A percentile compares a stretch with the other conserved stretches of the same genome.
phyloP scores from a whole-genome alignment of 2,888 invertebrate genomes.

The Cecidostiba fungosa region DNA sequence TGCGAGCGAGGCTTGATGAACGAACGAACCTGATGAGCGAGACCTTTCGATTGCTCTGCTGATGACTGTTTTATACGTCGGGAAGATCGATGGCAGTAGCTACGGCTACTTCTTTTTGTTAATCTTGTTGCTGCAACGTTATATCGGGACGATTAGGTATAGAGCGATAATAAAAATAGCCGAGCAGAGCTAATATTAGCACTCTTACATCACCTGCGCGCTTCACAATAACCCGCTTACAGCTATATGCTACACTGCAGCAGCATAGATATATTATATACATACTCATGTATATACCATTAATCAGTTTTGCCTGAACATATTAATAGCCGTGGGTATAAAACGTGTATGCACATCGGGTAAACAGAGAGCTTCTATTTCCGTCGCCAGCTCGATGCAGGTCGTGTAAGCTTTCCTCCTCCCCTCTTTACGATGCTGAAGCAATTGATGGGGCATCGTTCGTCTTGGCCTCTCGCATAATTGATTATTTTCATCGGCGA shows the following conservation, averaged over 20 bases:
- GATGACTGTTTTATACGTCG: not conserved
- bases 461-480: conserved; percentile 57
- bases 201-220: not conserved
- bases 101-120: not conserved
- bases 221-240: not conserved
- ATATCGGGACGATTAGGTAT: not conserved
- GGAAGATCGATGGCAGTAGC: not conserved
- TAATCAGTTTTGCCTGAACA: conserved; percentile 14
- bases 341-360: not conserved
- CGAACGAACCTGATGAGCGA: not conserved
- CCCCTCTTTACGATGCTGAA: not conserved
- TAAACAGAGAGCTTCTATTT: conserved; percentile 27
- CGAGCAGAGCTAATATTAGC: not conserved
- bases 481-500: conserved; percentile 60
- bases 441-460: conserved; percentile 54
- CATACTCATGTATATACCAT: not conserved
- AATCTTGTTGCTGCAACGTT: not conserved
- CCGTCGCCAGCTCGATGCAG: not conserved
- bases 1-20: not conserved
- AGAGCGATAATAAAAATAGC: not conserved
- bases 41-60: not conserved
- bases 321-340: not conserved
- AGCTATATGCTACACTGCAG: not conserved
- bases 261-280: not conserved
- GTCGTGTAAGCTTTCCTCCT: not conserved